phyloP scores from a whole-genome alignment of 2,113 vertebrate genomes.

The Elephas maximus region DNA sequence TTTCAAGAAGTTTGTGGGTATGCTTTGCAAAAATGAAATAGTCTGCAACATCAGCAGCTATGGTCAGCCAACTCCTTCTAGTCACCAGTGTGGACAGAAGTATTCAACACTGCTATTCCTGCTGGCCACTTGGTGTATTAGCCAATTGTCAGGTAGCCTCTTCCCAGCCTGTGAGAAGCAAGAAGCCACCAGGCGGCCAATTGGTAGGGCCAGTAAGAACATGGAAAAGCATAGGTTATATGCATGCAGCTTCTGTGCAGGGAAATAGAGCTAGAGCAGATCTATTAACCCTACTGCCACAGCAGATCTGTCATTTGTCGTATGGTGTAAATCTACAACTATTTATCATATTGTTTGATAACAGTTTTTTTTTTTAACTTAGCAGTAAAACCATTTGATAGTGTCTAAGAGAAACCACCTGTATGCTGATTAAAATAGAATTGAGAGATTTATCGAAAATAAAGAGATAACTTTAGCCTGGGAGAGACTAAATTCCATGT shows the following conservation, averaged over 20 bases:
- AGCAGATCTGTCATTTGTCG: background rate
- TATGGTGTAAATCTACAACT: background rate
- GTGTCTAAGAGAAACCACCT: background rate
- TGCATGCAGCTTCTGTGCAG: background rate
- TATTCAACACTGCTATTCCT: no score
- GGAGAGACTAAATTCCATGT: background rate
- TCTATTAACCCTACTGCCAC: no score
- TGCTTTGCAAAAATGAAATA: background rate
- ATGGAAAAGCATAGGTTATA: background rate
- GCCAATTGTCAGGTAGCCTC: background rate
- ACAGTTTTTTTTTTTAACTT: background rate
- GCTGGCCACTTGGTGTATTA: background rate
- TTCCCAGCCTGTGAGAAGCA: background rate
- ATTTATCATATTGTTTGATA: background rate
- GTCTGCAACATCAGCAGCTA: background rate
- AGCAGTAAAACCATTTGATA: background rate
- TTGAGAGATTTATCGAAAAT: background rate
- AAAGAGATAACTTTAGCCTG: background rate
- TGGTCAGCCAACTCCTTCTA: background rate
- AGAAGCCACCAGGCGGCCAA: background rate
- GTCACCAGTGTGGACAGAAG: accelerated
- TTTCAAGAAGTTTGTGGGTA: background rate
- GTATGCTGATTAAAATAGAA: background rate
- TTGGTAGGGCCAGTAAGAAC: background rate
- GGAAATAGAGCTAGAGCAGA: background rate